Conservation (phyloP, 2,113 vertebrate genomes). For the Lamprotornis superbus region DNA sequence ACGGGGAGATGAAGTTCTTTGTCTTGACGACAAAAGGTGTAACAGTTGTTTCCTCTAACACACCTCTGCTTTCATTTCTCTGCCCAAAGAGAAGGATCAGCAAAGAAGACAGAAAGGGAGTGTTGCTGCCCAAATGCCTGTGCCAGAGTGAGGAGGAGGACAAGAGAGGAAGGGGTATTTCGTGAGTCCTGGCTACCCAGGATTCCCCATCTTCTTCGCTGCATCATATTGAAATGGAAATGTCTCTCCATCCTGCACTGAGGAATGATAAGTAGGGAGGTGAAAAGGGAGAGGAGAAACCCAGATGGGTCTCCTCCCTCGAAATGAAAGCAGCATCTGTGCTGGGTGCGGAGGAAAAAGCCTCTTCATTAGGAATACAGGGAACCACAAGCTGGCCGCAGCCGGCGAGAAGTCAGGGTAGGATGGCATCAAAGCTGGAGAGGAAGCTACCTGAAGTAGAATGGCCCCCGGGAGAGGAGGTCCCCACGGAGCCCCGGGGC, state of each 20-base stretch:
- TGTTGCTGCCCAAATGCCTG: background rate
- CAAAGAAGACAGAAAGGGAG: background rate
- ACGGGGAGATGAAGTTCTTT: constrained; percentile 48
- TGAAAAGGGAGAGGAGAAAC: background rate
- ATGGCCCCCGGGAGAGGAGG: too few relatives aligned
- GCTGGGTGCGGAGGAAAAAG: background rate
- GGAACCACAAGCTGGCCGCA: background rate
- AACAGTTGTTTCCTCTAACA: constrained; percentile 33
- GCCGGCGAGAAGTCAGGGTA: background rate
- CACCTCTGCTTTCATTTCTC: background rate
- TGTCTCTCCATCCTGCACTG: background rate
- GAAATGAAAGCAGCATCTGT: background rate
- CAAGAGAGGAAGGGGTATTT: background rate
- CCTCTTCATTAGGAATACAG: accelerated
- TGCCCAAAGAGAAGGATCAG: background rate
- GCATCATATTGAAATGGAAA: background rate
- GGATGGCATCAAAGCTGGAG: background rate
- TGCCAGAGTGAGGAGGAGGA: background rate
- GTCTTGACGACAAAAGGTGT: constrained; percentile 66
- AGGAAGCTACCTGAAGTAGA: too few relatives aligned
- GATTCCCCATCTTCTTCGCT: background rate
- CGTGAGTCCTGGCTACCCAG: background rate
- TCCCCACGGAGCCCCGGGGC: background rate
- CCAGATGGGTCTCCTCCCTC: background rate
- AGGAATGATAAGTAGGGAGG: background rate